Evolutionary conservation across 35 echinoderm and acorn worm species (phyloP).

Genomic region (Stichopus chloronotus): DNA sequence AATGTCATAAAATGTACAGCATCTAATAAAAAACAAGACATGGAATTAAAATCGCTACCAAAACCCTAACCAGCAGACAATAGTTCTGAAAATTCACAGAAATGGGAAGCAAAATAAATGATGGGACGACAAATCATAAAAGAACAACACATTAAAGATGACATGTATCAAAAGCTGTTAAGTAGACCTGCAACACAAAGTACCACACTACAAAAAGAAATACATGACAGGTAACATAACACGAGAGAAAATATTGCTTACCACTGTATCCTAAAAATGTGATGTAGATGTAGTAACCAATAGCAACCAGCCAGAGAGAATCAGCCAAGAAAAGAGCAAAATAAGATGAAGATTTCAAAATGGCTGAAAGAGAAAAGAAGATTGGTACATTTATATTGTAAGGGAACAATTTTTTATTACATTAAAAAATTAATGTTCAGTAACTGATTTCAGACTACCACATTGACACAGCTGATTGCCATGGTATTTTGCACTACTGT

Average conservation of each 20-base stretch:
- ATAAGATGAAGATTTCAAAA: slow-evolving; percentile 13
- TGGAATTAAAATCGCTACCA: too few species aligned
- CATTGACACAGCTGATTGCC: neutral
- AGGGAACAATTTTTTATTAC: neutral
- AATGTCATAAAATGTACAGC: too few species aligned
- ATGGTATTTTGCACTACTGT: neutral
- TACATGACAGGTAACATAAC: too few species aligned
- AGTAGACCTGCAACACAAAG: too few species aligned
- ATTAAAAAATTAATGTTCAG: neutral
- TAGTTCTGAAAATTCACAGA: too few species aligned
- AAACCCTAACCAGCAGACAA: too few species aligned
- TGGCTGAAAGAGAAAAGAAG: slow-evolving; percentile 6
- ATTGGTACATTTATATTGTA: neutral
- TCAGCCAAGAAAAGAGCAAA: slow-evolving; percentile 67
- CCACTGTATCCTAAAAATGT: slow-evolving; percentile 96
- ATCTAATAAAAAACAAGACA: too few species aligned
- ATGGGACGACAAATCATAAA: too few species aligned
- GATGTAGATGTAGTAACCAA: slow-evolving; percentile 91
- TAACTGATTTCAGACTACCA: neutral
- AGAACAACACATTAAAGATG: too few species aligned
- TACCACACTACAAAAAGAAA: too few species aligned
- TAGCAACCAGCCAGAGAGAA: slow-evolving; percentile 84
- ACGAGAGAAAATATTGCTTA: slow-evolving; percentile 17
- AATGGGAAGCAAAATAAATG: too few species aligned
- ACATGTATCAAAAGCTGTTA: too few species aligned